These are phyloP conservation scores for Regulus satrapa DNA, from an alignment of 2,113 vertebrate genomes.

Conservation along the genomic window DNA sequence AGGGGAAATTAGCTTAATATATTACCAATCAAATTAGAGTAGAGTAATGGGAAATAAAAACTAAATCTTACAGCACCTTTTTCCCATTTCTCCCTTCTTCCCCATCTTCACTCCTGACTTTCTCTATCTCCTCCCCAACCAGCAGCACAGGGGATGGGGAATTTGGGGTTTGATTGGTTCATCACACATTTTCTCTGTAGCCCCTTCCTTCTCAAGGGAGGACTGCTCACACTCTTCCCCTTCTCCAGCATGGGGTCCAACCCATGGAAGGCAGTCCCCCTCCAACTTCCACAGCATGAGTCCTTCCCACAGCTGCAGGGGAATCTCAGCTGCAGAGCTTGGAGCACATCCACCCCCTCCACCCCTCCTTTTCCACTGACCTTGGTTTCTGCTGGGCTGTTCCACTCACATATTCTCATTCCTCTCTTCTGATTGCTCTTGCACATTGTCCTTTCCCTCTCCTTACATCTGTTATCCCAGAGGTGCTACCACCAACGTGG, in stretches of 20 bases:
- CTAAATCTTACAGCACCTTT: background rate
- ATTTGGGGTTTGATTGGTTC: background rate
- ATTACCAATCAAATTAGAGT: background rate
- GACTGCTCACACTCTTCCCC: background rate
- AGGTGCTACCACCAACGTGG: too few species aligned
- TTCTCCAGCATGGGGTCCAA: background rate
- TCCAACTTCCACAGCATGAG: fast-evolving
- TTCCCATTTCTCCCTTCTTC: background rate
- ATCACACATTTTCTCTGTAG: background rate
- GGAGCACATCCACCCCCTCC: background rate
- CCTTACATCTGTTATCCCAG: background rate
- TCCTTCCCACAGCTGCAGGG: background rate
- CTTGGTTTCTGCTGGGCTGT: background rate
- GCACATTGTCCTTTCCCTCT: too few species aligned
- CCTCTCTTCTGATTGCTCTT: background rate
- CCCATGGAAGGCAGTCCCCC: too few species aligned
- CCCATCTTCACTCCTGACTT: background rate
- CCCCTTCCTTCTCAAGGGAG: background rate
- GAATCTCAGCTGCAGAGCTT: background rate
- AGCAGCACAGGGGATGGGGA: background rate
- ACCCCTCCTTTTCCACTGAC: background rate
- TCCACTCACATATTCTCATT: background rate
- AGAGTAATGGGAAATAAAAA: background rate
- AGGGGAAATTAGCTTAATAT: background rate
- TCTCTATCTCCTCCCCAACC: background rate